Conservation (phyloP, 2,113 vertebrate species). For the Myxocyprinus asiaticus region DNA sequence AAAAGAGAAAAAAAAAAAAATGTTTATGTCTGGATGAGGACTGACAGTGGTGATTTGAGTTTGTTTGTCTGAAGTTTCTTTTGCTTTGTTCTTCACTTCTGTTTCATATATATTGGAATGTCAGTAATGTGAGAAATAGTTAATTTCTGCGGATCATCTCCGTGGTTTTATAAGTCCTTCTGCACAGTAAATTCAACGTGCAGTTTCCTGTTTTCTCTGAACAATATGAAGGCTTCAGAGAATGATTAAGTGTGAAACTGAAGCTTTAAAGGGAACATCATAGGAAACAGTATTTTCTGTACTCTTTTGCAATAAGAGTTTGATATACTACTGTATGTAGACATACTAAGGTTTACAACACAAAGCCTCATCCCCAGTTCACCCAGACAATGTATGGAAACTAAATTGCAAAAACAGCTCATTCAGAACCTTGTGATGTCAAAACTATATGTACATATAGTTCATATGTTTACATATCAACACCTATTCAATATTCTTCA, state of each 20-base stretch:
- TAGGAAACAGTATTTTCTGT: not conserved
- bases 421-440: too few relatives aligned
- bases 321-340: too few relatives aligned
- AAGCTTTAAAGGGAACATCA: conserved; percentile 10
- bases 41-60: conserved; percentile 25
- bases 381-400: too few relatives aligned
- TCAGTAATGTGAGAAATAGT: conserved; percentile 5
- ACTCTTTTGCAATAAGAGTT: too few relatives aligned
- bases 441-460: too few relatives aligned
- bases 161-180: conserved; percentile 45
- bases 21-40: conserved; percentile 14
- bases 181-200: conserved; percentile 34
- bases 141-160: conserved; percentile 27
- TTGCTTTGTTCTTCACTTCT: conserved; percentile 10
- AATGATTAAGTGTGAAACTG: not conserved
- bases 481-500: too few relatives aligned
- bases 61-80: conserved; percentile 7
- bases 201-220: conserved; percentile 45
- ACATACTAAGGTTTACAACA: too few relatives aligned
- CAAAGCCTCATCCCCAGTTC: too few relatives aligned
- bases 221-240: conserved; percentile 30
- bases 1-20: not conserved
- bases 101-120: conserved; percentile 1
- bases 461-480: too few relatives aligned
- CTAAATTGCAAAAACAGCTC: too few relatives aligned